phyloP scores from a whole-genome alignment of 2,113 vertebrate species.

The Forbesichthys agassizii region DNA sequence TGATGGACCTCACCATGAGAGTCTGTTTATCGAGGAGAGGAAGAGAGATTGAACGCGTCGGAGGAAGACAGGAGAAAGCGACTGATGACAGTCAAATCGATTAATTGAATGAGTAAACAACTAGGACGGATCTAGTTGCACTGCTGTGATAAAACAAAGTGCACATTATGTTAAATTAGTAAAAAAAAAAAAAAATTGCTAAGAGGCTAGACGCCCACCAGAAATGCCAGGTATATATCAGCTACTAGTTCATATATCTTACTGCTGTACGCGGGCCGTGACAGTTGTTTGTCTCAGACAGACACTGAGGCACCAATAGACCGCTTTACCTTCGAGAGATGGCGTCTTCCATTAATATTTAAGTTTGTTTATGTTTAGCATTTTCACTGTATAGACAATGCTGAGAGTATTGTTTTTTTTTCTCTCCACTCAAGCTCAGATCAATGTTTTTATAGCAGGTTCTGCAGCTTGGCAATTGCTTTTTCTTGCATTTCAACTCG shows the following conservation, averaged over 20 bases:
- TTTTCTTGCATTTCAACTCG: conserved; percentile 8
- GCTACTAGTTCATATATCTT: conserved; percentile 21
- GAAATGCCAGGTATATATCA: conserved; percentile 13
- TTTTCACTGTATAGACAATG: conserved; percentile 46
- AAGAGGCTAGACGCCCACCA: conserved; percentile 29
- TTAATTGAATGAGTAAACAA: conserved; percentile 69
- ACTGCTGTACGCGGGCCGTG: conserved; percentile 22
- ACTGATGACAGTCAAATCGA: conserved; percentile 64
- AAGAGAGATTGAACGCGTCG: conserved; percentile 31
- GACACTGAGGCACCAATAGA: conserved; percentile 62
- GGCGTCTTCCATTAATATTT: conserved; percentile 68
- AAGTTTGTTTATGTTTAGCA: conserved; percentile 74
- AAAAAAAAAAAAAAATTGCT: conserved; percentile 41
- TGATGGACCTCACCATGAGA: conserved; percentile 49
- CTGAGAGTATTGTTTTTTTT: conserved; percentile 25
- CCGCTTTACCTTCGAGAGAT: conserved; percentile 40
- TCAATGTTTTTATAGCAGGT: too few species aligned
- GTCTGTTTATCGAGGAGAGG: conserved; percentile 32
- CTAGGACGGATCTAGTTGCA: conserved; percentile 67
- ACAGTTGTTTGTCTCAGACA: conserved; percentile 51
- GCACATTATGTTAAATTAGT: conserved; percentile 60
- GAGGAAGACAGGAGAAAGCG: conserved; percentile 19
- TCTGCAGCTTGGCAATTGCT: background rate
- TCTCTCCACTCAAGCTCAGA: conserved; percentile 5
- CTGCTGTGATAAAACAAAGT: conserved; percentile 61